Evolutionary conservation across 2,888 invertebrate genomes (phyloP).

Genomic region (Xanthostigma xanthostigma): DNA sequence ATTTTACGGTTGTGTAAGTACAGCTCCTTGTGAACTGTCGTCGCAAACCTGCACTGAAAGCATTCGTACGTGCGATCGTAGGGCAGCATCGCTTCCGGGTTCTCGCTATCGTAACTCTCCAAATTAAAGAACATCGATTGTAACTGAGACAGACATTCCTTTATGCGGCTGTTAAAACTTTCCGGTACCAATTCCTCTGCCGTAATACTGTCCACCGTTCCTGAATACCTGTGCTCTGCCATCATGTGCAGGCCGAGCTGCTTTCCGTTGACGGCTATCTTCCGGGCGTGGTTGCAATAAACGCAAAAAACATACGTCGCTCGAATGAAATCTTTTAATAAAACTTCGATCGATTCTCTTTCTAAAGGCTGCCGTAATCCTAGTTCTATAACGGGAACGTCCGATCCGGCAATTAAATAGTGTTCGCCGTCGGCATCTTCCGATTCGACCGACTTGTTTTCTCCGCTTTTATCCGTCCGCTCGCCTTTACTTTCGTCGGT

Average conservation of each 20-base stretch:
- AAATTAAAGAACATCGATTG: constrained; percentile 53
- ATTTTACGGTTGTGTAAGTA: constrained; percentile 75
- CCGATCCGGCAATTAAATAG: constrained; percentile 41
- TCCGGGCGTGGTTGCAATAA: constrained; percentile 74
- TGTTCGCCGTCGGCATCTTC: constrained; percentile 21
- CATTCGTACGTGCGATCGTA: constrained; percentile 66
- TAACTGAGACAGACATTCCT: constrained; percentile 43
- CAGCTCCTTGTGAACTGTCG: constrained; percentile 66
- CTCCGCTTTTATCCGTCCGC: constrained; percentile 1
- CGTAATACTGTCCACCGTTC: constrained; percentile 61
- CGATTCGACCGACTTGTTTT: not conserved
- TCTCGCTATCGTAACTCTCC: constrained; percentile 42
- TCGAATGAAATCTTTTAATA: constrained; percentile 58
- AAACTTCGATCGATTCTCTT: constrained; percentile 52
- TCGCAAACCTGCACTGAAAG: constrained; percentile 70
- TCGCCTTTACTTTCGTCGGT: constrained; percentile 15
- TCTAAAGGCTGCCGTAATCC: constrained; percentile 61
- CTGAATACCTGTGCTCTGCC: constrained; percentile 64
- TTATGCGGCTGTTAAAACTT: constrained; percentile 53
- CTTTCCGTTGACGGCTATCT: constrained; percentile 71
- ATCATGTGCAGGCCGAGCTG: constrained; percentile 68
- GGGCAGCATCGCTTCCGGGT: constrained; percentile 21
- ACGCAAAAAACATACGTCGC: constrained; percentile 56
- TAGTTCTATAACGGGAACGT: constrained; percentile 52
- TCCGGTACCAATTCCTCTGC: constrained; percentile 57